Evolutionary conservation across 2,113 vertebrate species (phyloP), one percentile per base, ranked within the genome.

Genomic region (Actinemys pallida): DNA sequence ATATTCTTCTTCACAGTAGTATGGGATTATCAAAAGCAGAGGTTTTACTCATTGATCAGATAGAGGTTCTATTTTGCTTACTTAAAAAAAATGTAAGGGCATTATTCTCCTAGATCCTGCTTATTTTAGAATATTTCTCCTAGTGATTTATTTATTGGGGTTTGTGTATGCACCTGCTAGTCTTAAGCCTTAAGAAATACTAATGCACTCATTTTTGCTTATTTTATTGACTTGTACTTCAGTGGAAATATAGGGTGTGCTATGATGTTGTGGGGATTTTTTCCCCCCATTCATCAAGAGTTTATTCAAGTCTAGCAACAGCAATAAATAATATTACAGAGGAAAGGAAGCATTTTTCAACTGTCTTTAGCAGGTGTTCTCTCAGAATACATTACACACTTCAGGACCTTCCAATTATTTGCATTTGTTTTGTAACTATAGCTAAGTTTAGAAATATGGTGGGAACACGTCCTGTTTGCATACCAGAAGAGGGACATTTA

Each of bases 11-110:
- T 81, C 39, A 57, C 19, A 49, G 14, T 12, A 69, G 42, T 5
- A 27, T 56, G 24, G 42, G 5, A 20, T 4, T 86, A 92, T 80
- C 39, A 92, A 90, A 90, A 56, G 80, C 24, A 39, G 75, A 78
- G 24, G 90, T 93, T 95, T 1, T 31, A 84, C 49, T 56, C 69
- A 35, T 92, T 83, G 90, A 56, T 35, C 35, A 90, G 59, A 49
- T 42, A 22, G 39, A 72, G 89, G 76, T 90, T 96, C 96, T 92
- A 59, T 81, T 88, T 88, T 84, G 75, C 90, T 97, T 94, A 93
- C 94, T 97, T 95, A 96, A 72, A 69, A 62, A 57, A 81, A 84
- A 95, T 95, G 87, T 86, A 81, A 90, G 92, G 90, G 95, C 96
- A 93, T 93, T 47, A 90, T 87, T 88, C 42, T 78, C 86, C 82